Base-by-base conservation (phyloP, 2,888 invertebrate species). In the Mimas tiliae region DNA sequence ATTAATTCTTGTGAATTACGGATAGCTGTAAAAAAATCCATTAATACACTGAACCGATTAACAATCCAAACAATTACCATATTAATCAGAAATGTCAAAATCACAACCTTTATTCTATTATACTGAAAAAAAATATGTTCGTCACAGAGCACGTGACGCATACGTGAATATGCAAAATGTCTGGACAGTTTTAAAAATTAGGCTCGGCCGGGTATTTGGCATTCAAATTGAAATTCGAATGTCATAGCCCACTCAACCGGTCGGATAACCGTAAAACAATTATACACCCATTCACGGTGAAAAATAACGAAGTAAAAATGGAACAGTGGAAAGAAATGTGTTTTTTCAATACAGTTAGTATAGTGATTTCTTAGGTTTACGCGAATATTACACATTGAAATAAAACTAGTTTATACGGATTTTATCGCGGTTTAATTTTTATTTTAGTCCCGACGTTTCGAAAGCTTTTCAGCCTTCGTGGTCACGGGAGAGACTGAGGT, bases 141-240 rank as follows among this genome's bases (percentile, higher is more conserved):
- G 69, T 50, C 19, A 38, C 58, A 65, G 69, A 64, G 70, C 71
- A 68, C 70, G 72, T 68, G 50, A 77, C 71, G 74, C 73, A 74
- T 73, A 75, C 66, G 76, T 81, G 83, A 82, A 82, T 83, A 84
- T 84, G 84, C 79, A 80, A 78, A 84, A 75, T 72, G 77, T 74
- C 77, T 76, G 78, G 76, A 78, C 81, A 27, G 53, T 19, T 63
- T 69, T 74, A 75, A 76, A 78, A 82, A 84, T 83, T 82, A 80
- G 81, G 78, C 82, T 76, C 16, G 38, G 1, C 58, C 58, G 38
- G 73, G 52, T 64, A 72, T 75, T 75, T 71, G 70, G 65, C 70
- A 72, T 74, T 72, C 82, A 84, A 85, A 86, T 85, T 83, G 81
- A 83, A 81, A 84, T 83, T 58, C 77, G 81, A 75, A 80, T 76